Evolutionary conservation across 2,888 invertebrate species (phyloP), one percentile per base, ranked within the genome.

Genomic region (Pycnomerus fuliginosus): DNA sequence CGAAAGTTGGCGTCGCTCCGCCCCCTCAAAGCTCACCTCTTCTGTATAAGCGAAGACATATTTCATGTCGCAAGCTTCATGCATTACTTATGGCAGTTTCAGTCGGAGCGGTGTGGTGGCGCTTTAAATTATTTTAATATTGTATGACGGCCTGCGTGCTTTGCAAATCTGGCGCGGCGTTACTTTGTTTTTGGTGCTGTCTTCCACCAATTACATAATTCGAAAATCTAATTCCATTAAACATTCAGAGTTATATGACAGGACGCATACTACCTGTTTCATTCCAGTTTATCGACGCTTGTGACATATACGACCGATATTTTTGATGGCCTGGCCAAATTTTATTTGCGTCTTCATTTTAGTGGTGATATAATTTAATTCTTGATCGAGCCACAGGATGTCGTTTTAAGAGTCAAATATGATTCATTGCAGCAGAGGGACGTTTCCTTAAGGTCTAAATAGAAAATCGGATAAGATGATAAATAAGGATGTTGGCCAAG

Each of bases 101-200:
- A 50, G 49, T 53, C 29, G 30, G 44, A 49, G 50, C 40, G 50
- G 47, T 38, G 44, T 51, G 52, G 50, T 40, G 50, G 51, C 56
- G 63, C 61, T 67, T 68, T 68, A 69, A 69, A 68, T 69, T 68
- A 68, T 69, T 68, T 69, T 66, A 68, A 69, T 68, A 68, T 65
- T 69, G 56, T 62, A 69, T 67, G 66, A 67, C 5, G 20, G 4
- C 20, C 65, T 68, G 64, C 61, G 60, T 61, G 44, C 55, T 59
- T 58, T 65, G 61, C 59, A 68, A 68, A 69, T 69, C 69, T 69
- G 68, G 56, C 24, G 16, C 58, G 55, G 52, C 48, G 45, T 41
- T 48, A 52, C 54, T 56, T 53, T 49, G 53, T 57, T 55, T 58
- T 37, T 44, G 16, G 36, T 16, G 10, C 34, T 25, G 47, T 50